phyloP scores from a whole-genome alignment of 1,140 invertebrate genomes.

The Zophobas morio region DNA sequence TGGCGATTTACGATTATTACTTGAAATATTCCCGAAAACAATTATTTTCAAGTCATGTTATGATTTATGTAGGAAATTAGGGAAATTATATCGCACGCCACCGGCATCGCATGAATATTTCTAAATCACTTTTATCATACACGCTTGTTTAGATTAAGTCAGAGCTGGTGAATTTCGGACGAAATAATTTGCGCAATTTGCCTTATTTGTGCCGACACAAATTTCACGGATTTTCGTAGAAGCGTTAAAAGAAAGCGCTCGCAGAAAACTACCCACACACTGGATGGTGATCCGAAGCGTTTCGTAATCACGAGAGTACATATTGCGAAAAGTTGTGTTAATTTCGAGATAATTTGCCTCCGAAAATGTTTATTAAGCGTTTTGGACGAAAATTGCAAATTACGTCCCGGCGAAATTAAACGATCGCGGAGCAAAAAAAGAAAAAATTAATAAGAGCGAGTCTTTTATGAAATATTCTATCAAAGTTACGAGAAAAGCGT shows the following conservation, averaged over 20 bases:
- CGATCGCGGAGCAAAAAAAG: background rate
- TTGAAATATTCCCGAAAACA: constrained; percentile 21
- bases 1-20: constrained; percentile 14
- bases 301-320: background rate
- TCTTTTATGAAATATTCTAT: background rate
- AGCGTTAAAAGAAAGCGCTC: constrained; percentile 1
- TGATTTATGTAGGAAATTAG: constrained; percentile 36
- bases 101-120: constrained; percentile 5
- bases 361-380: background rate
- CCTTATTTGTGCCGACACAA: constrained; percentile 5
- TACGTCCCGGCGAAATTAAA: background rate
- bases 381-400: background rate
- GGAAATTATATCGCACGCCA: constrained; percentile 28
- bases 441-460: background rate
- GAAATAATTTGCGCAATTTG: constrained; percentile 20
- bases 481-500: background rate
- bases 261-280: background rate
- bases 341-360: background rate
- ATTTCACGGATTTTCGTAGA: constrained; percentile 4
- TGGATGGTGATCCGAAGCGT: background rate
- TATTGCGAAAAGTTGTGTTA: background rate
- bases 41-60: constrained; percentile 14
- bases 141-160: constrained; percentile 20
- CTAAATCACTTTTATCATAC: constrained; percentile 2
- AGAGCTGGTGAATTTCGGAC: background rate